Evolutionary conservation across 2,888 invertebrate genomes (phyloP).

Genomic region (Caenorhabditis drosophilae): DNA sequence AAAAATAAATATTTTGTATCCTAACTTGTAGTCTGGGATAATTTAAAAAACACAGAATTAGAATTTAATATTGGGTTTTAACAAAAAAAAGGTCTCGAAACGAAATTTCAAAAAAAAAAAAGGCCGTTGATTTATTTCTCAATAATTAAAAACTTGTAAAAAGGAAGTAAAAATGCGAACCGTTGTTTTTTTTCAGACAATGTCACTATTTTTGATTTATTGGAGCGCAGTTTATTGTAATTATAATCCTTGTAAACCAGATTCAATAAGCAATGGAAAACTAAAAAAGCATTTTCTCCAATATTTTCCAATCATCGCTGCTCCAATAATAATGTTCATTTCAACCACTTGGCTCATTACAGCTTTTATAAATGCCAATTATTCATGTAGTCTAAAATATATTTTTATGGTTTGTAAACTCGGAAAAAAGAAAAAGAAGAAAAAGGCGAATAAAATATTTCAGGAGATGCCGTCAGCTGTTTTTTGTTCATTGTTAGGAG

Average conservation of each 20-base stretch:
- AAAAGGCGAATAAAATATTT: slow-evolving; percentile 3
- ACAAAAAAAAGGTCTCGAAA: too few species aligned
- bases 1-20: too few species aligned
- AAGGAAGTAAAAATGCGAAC: background rate
- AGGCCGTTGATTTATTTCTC: background rate
- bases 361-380: slow-evolving; percentile 48
- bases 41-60: too few species aligned
- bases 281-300: slow-evolving; percentile 28
- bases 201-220: slow-evolving; percentile 52
- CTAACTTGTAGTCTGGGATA: too few species aligned
- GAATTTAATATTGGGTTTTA: too few species aligned
- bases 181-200: slow-evolving; percentile 33
- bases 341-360: slow-evolving; percentile 56
- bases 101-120: background rate
- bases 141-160: background rate
- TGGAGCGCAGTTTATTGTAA: slow-evolving; percentile 53
- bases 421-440: background rate
- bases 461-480: slow-evolving; percentile 66
- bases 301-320: slow-evolving; percentile 55
- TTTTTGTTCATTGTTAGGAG: slow-evolving; percentile 57
- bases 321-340: slow-evolving; percentile 50
- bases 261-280: too few species aligned
- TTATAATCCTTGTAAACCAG: slow-evolving; percentile 17
- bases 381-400: slow-evolving; percentile 48
- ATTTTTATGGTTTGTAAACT: slow-evolving; percentile 53